Evolutionary conservation across 2,888 invertebrate genomes (phyloP).

Genomic region (Eristalinus sepulchralis): DNA sequence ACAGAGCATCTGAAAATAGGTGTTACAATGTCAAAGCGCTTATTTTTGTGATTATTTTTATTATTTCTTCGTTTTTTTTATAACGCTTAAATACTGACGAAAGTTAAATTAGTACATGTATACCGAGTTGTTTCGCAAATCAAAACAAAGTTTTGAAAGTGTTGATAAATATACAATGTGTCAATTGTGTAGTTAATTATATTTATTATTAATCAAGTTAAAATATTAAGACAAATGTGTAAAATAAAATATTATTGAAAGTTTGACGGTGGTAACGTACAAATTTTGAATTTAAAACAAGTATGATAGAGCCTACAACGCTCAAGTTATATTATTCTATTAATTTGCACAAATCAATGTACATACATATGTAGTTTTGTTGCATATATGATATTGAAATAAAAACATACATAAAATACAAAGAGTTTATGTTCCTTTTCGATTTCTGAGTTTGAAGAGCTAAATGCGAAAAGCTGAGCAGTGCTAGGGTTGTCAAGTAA

Average conservation of each 20-base stretch:
- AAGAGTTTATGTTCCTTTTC: not conserved
- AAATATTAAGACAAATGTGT: slow-evolving; percentile 14
- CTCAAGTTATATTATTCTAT: slow-evolving; percentile 10
- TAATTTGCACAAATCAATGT: slow-evolving; percentile 34
- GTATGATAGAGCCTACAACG: slow-evolving; percentile 9
- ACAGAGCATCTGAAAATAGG: slow-evolving; percentile 22
- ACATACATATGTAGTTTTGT: slow-evolving; percentile 23
- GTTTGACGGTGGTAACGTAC: slow-evolving; percentile 42
- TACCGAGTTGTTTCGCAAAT: slow-evolving; percentile 23
- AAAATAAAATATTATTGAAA: slow-evolving; percentile 16
- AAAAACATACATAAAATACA: slow-evolving; percentile 27
- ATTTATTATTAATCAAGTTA: slow-evolving; percentile 39
- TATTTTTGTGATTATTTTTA: slow-evolving; percentile 24
- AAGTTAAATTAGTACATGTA: slow-evolving; percentile 6
- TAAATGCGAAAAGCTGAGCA: too few relatives aligned
- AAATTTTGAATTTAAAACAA: slow-evolving; percentile 49
- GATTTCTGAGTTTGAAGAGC: too few relatives aligned
- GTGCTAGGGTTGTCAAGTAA: too few relatives aligned
- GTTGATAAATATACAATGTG: slow-evolving; percentile 34
- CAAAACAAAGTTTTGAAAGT: slow-evolving; percentile 9
- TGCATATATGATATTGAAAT: slow-evolving; percentile 33
- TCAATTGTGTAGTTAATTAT: slow-evolving; percentile 66
- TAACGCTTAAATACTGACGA: not conserved
- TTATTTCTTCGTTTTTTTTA: slow-evolving; percentile 4
- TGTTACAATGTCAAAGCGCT: slow-evolving; percentile 42